These are phyloP conservation scores for Vespertilio murinus DNA, from an alignment of 2,797 vertebrate genomes.

Conservation along the genomic window DNA sequence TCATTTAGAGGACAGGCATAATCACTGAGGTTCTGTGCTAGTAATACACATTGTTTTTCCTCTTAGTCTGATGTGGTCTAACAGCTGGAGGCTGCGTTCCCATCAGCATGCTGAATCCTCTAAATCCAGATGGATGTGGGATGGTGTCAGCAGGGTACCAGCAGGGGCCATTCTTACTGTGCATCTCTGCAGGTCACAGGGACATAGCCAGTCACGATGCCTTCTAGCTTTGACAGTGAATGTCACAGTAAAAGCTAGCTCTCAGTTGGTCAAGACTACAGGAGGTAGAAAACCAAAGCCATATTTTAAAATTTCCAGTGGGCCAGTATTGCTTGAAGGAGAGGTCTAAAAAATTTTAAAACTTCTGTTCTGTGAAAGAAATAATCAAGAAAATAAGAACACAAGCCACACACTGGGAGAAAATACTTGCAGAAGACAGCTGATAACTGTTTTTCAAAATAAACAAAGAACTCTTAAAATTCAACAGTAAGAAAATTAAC, in stretches of 20 bases:
- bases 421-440: neutral
- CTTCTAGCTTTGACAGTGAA: neutral
- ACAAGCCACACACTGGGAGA: neutral
- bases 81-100: neutral
- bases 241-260: neutral
- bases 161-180: neutral
- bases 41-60: neutral
- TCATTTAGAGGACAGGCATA: neutral
- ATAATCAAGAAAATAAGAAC: neutral
- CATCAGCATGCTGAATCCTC: rapidly evolving
- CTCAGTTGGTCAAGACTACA: neutral
- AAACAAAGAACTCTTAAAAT: neutral
- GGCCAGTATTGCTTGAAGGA: neutral
- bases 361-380: neutral
- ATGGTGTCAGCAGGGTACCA: neutral
- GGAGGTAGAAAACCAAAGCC: neutral
- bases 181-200: neutral
- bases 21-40: neutral
- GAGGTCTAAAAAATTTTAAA: neutral
- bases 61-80: neutral
- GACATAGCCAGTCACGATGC: neutral
- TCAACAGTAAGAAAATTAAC: neutral
- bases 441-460: neutral
- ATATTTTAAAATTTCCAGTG: neutral
- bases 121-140: neutral